Conservation (phyloP, 2,888 invertebrate genomes). For the Entomobrya proxima region DNA sequence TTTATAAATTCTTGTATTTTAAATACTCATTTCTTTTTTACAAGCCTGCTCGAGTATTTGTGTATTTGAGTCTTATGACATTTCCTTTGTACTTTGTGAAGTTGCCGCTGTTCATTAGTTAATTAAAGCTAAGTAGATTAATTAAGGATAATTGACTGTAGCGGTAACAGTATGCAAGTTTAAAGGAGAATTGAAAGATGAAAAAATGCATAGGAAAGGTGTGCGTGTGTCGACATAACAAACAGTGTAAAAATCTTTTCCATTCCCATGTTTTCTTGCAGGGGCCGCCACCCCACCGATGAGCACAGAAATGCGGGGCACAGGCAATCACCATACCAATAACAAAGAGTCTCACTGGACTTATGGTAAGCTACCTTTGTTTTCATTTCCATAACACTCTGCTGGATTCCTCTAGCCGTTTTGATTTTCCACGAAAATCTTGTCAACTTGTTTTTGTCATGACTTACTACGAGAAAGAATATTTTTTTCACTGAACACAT, state of each 20-base stretch:
- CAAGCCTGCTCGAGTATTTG: background rate
- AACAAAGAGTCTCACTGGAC: constrained; percentile 66
- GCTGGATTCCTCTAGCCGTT: no score
- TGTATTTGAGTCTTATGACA: background rate
- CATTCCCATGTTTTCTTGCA: constrained; percentile 24
- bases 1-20: background rate
- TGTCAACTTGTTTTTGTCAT: no score
- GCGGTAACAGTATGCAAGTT: no score
- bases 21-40: background rate
- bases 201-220: background rate
- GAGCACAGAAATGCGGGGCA: constrained; percentile 70
- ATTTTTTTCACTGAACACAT: no score
- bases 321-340: constrained; percentile 65
- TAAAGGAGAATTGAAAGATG: background rate
- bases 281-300: constrained; percentile 75
- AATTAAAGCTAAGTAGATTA: constrained; percentile 12
- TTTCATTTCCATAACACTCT: background rate
- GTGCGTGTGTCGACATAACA: background rate
- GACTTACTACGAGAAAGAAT: no score
- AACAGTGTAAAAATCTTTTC: background rate
- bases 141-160: no score
- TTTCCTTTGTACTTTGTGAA: no score
- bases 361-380: constrained; percentile 63
- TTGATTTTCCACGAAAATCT: no score
- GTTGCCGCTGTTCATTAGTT: constrained; percentile 27